Evolutionary conservation across 2,888 invertebrate species (phyloP).

Genomic region (Strigamia crassipes): DNA sequence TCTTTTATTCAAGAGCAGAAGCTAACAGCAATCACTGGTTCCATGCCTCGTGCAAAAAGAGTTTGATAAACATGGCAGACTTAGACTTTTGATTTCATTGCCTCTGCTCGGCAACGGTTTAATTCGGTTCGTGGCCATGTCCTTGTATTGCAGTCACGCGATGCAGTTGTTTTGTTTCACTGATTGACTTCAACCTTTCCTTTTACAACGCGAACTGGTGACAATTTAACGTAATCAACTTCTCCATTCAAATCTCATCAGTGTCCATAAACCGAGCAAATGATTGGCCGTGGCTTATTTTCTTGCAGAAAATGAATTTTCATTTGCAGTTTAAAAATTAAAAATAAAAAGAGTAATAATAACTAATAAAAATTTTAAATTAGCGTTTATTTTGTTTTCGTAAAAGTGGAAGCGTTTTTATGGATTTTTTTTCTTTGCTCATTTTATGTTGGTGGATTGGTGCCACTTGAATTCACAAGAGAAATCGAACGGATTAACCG

Average conservation of each 20-base stretch:
- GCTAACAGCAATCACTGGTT: neutral
- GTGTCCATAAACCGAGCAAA: neutral
- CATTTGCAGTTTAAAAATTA: neutral
- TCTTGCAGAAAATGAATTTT: neutral
- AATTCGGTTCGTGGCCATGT: neutral
- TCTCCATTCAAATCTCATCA: neutral
- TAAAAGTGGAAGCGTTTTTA: neutral
- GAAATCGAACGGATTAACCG: neutral
- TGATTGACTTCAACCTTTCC: neutral
- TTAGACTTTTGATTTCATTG: neutral
- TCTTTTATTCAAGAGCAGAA: neutral
- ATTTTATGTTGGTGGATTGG: neutral
- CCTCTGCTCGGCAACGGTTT: neutral
- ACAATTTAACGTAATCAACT: neutral
- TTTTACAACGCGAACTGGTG: neutral
- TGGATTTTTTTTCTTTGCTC: neutral
- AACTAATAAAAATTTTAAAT: neutral
- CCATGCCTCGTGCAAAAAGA: neutral
- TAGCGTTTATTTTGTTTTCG: neutral
- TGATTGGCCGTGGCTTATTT: neutral
- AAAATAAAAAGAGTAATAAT: neutral
- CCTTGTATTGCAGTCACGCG: neutral
- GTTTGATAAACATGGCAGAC: slow-evolving; percentile 2
- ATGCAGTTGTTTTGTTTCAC: neutral
- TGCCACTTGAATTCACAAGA: slow-evolving; percentile 14